Evolutionary conservation across 1,140 invertebrate species (phyloP), one percentile per base, ranked within the genome.

Genomic region (Aphidius ervi): DNA sequence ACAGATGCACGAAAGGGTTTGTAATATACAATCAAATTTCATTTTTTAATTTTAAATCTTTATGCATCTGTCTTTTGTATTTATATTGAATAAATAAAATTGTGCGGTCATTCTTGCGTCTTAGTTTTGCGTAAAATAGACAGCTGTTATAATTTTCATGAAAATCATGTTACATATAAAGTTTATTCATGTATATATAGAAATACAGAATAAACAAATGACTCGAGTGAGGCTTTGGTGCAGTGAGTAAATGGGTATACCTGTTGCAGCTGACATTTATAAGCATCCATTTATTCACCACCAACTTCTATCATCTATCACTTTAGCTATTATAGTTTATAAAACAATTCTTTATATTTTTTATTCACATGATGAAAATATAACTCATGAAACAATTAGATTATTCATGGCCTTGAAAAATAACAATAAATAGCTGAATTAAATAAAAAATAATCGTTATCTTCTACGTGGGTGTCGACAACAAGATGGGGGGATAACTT

Each of bases 51-150:
- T 46, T 40, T 31, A 3, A 59, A 41, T 54, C 16, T 39, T 58
- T 8, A n/a, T 43, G 59, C 64, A 58, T 64, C 53, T 57, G 50
- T 59, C 56, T 40, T 46, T 42, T 37, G 45, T 42, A 52, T 43
- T 40, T 37, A 10, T 59, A 31, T 31, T 47, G 37, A 43, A 59
- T 58, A 47, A 48, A 10, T 57, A 58, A 20, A 9, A 53, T 64
- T 70, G 66, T 60, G 16, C 16, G 62, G 68, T 68, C 67, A 67
- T 70, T 48, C 46, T 63, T 37, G 5, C 41, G 52, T 23, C 7
- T 16, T 7, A 46, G 62, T 70, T 75, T 76, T 74, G 65, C 73
- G 72, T 65, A 76, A 76, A 76, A 31, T 66, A 73, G 68, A 1
- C 73, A 68, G 72, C 63, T 74, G 69, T 62, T 63, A 61, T 31